phyloP scores from a whole-genome alignment of 1,140 invertebrate species.

The Uloborus diversus region DNA sequence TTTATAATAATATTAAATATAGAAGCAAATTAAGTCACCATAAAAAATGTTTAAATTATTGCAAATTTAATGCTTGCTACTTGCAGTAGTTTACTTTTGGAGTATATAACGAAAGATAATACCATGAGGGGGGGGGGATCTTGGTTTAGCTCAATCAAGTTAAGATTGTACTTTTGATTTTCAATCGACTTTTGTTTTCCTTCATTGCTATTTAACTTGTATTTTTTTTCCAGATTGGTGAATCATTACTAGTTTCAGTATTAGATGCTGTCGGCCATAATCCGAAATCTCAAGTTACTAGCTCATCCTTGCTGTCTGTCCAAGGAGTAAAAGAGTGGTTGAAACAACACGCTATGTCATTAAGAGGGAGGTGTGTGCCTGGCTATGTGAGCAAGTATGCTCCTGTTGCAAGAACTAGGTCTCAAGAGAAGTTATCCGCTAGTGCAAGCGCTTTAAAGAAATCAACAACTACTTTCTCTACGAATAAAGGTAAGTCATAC shows the following conservation, averaged over 20 bases:
- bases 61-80: no score
- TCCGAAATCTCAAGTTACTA: conserved; percentile 79
- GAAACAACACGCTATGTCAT: conserved; percentile 10
- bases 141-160: no score
- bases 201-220: no score
- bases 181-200: no score
- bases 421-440: conserved; percentile 36
- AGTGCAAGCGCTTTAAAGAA: conserved; percentile 13
- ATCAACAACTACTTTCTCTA: conserved; percentile 15
- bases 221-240: conserved; percentile 81
- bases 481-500: conserved; percentile 28
- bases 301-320: conserved; percentile 80
- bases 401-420: conserved; percentile 13
- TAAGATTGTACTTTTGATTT: no score
- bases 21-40: no score
- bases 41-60: no score
- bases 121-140: no score
- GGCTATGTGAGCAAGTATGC: neutral
- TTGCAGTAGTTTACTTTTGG: no score
- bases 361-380: conserved; percentile 20
- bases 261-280: conserved; percentile 80
- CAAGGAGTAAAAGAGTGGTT: conserved; percentile 77
- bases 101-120: no score
- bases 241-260: conserved; percentile 80
- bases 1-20: no score